Evolutionary conservation across 2,797 vertebrate genomes (phyloP).

Genomic region (Coendou prehensilis): DNA sequence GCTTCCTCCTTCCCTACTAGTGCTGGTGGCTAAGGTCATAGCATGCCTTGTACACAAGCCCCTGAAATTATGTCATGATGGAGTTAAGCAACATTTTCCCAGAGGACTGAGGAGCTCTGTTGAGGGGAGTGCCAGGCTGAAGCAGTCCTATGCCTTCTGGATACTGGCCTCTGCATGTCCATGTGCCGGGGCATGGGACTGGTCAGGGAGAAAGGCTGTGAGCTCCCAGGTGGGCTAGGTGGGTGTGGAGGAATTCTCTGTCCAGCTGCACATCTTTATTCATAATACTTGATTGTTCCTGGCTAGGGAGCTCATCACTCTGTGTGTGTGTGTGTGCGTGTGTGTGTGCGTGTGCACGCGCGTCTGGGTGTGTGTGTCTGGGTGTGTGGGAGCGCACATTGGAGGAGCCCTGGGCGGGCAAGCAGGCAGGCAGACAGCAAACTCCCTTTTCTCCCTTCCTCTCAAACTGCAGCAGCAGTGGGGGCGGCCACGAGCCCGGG

Average conservation of each 20-base stretch:
- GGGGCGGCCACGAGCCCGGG: slow-evolving; percentile 77
- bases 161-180: not conserved
- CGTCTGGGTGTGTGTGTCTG: not conserved
- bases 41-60: not conserved
- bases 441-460: slow-evolving; percentile 65
- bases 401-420: slow-evolving; percentile 37
- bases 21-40: slow-evolving; percentile 21
- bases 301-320: slow-evolving; percentile 70
- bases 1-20: slow-evolving; percentile 35
- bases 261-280: slow-evolving; percentile 89
- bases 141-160: not conserved
- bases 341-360: not conserved
- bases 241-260: slow-evolving; percentile 83
- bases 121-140: not conserved
- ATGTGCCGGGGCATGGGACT: slow-evolving; percentile 38
- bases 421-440: slow-evolving; percentile 32
- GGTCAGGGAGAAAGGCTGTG: not conserved
- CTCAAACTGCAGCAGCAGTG: slow-evolving; percentile 69
- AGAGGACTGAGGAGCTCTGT: not conserved
- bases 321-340: slow-evolving; percentile 69
- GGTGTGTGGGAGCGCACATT: slow-evolving; percentile 47
- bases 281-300: slow-evolving; percentile 84
- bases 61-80: not conserved
- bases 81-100: not conserved
- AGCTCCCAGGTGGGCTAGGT: slow-evolving; percentile 75